Conservation (phyloP, 2,113 vertebrate species). For the Podocnemis expansa region DNA sequence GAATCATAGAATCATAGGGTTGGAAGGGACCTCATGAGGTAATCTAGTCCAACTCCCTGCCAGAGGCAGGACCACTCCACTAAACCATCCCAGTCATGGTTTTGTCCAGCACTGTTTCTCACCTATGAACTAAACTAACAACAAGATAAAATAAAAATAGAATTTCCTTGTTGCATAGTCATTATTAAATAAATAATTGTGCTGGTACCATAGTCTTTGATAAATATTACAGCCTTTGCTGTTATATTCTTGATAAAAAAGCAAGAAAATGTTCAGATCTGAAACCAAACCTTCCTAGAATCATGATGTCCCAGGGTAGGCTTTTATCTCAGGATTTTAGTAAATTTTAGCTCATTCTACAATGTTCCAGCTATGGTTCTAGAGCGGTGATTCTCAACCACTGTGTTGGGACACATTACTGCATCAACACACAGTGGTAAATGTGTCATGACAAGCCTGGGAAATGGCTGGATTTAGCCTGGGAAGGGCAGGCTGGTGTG, state of each 20-base stretch:
- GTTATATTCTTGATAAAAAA: background rate
- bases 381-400: too few species aligned
- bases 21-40: too few species aligned
- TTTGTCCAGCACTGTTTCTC: too few species aligned
- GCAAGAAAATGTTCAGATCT: accelerated
- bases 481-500: too few species aligned
- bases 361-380: background rate
- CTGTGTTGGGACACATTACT: too few species aligned
- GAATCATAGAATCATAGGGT: too few species aligned
- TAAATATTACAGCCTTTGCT: background rate
- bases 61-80: too few species aligned
- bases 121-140: background rate
- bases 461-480: too few species aligned
- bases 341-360: accelerated
- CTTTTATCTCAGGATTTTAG: background rate
- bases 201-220: background rate
- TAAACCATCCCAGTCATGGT: too few species aligned
- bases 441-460: too few species aligned
- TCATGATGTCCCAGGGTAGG: background rate
- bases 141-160: background rate
- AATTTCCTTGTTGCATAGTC: background rate
- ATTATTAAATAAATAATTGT: background rate
- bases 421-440: too few species aligned
- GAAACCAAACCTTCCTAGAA: background rate
- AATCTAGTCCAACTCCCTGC: too few species aligned